A percentile compares a stretch with the other conserved stretches of the same genome.
Conservation (phyloP, 2,797 vertebrate genomes). For the Pelochelys cantorii region DNA sequence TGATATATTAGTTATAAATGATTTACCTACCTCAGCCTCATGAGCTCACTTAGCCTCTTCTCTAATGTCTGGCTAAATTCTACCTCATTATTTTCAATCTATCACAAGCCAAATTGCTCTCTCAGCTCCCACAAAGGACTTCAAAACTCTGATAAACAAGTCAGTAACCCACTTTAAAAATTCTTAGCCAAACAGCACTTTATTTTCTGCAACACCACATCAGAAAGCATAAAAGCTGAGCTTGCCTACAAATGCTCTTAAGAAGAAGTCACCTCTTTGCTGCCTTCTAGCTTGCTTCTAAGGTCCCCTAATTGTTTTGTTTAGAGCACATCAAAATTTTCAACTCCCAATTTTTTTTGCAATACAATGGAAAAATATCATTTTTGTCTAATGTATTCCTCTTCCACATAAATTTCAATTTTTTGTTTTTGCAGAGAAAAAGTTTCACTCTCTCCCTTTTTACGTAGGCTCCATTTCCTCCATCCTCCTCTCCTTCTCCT, state of each 20-base stretch:
- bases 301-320: neutral
- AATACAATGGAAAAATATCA: fast-evolving
- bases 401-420: neutral
- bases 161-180: neutral
- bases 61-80: neutral
- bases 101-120: neutral
- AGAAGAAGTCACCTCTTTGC: fast-evolving
- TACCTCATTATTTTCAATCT: neutral
- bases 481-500: neutral
- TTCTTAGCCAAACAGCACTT: neutral
- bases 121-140: neutral
- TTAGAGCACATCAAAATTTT: neutral
- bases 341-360: neutral
- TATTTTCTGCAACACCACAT: neutral
- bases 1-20: neutral
- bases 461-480: neutral
- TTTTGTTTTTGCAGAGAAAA: neutral
- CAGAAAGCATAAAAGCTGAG: neutral
- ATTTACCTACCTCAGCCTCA: neutral
- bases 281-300: neutral
- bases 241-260: neutral
- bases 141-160: neutral
- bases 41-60: neutral
- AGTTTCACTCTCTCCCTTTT: neutral
- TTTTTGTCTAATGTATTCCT: neutral